Base-by-base conservation (phyloP, 2,113 vertebrate species). In the Tachuris rubrigastra region DNA sequence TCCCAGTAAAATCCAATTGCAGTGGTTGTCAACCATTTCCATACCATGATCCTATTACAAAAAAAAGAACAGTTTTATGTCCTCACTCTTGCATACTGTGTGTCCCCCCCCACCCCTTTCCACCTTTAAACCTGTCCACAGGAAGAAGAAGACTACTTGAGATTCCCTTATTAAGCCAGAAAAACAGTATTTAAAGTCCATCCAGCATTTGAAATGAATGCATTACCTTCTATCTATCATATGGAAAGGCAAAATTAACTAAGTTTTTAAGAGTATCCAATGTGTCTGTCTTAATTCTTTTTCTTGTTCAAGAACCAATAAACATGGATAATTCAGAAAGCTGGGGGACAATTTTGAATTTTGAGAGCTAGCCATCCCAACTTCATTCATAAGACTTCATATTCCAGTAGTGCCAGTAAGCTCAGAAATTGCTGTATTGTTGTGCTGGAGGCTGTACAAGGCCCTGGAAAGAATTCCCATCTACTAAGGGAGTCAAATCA, bases 1-100 rank as follows among this genome's bases (percentile, higher is more conserved):
- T 96, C 91, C 65, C 80, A 84, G 65, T 81, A 92, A 95, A 95
- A 95, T 93, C 73, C 56, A 84, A 78, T 52, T 95, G 60, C 35
- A 78, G 72, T 59, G 65, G 76, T 78, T 89, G 80, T 63, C 94
- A 95, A 72, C 86, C 30, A 39, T 84, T 93, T 92, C 90, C 59
- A 67, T 86, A 37, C 52, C 17, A 7, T 19, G 68, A 92, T 67
- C 33, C 80, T 78, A 14, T 74, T 95, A 89, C 72, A 93, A 92
- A 31, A 84, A 69, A 92, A 73, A 73, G 58, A 90, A 56, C 16
- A 75, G 50, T 28, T 81, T 94, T 81, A 59, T 55, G 42, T 31
- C 27, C 17, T 21, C 27, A 31, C 33, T 71, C 52, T 81, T 86
- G 59, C 33, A 17, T 65, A 10, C 8, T 77, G 24, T 41, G n/a